These are phyloP conservation scores for Palythoa grandis DNA, from an alignment of 92 coral and sea anemone species.

Conservation along the genomic window DNA sequence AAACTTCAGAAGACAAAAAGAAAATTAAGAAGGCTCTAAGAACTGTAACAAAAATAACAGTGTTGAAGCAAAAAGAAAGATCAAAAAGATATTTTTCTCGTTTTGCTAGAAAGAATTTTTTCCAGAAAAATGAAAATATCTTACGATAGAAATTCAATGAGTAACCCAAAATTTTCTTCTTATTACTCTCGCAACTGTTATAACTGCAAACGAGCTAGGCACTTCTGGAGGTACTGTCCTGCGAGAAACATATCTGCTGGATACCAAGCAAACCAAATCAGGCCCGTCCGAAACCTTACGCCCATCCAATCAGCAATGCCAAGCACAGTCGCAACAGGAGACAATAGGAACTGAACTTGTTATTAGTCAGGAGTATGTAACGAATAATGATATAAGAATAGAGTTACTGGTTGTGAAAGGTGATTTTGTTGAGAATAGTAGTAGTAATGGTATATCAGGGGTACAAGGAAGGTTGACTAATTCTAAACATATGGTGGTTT, in stretches of 20 bases:
- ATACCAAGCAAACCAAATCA: background rate
- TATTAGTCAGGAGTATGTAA: background rate
- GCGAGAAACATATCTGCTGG: conserved; percentile 5
- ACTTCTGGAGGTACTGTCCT: conserved; percentile 9
- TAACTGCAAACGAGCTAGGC: background rate
- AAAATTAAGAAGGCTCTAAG: too few relatives aligned
- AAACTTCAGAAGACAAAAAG: too few relatives aligned
- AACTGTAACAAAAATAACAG: too few relatives aligned
- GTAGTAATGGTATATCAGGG: background rate
- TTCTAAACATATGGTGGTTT: conserved; percentile 55
- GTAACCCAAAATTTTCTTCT: too few relatives aligned
- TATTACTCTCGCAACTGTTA: background rate
- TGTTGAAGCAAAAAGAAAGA: too few relatives aligned
- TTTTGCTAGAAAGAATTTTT: background rate
- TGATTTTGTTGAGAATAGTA: too few relatives aligned
- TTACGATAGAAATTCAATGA: too few relatives aligned
- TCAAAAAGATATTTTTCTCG: background rate
- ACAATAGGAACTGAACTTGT: background rate
- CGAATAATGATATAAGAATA: background rate
- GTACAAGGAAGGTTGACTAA: conserved; percentile 53
- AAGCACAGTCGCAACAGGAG: background rate
- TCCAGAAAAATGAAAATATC: too few relatives aligned
- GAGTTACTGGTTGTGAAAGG: background rate
- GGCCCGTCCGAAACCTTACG: background rate
- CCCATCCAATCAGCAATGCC: background rate